Evolutionary conservation across 23 tunicate species (phyloP), one percentile per base, ranked within the genome.

Genomic region (Diplosoma virens): DNA sequence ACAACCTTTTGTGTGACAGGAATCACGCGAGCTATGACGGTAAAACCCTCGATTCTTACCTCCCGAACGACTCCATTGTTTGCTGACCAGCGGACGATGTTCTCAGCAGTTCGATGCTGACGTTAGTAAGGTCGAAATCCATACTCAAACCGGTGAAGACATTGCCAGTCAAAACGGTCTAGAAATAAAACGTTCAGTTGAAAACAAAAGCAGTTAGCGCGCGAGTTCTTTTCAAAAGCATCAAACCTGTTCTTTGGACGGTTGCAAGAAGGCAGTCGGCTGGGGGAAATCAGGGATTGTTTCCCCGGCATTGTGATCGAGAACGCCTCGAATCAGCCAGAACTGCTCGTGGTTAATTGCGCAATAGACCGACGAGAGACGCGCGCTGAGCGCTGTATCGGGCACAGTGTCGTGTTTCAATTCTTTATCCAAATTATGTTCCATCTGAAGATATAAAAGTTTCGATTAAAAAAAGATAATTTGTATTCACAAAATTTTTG

Each of bases 291-390:
- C 95, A 21, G 99, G 99, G 1, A 89, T 92, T 31, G 84, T 79
- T 73, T 95, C 99, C 6, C 99, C 99, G 20, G 83, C 34, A 67
- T 95, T 95, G 58, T 89, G 96, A 30, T 89, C 99, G 0, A 95
- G 85, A 9, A 89, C 84, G 17, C 96, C 99, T 3, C 99, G 84
- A 20, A 95, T 82, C 20, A 85, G 46, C 99, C 99, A 95, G 50
- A 80, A 95, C 33, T 95, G 99, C 9, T 77, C 58, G 66, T 79
- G 93, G 58, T 95, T 82, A 17, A 95, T 34, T 1, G 79, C 71
- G 37, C 95, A 95, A 33, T 89, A 75, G 0, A 92, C 93, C 1
- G 94, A 82, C 0, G 94, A 93, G 24, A 93, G 47, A 27, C 77
- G 47, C 20, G 83, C 97, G 64, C 97, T 85, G 24, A 92, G 24